These are phyloP conservation scores for Sebastes baramenuke DNA, from an alignment of 2,797 vertebrate genomes.

Conservation along the genomic window DNA sequence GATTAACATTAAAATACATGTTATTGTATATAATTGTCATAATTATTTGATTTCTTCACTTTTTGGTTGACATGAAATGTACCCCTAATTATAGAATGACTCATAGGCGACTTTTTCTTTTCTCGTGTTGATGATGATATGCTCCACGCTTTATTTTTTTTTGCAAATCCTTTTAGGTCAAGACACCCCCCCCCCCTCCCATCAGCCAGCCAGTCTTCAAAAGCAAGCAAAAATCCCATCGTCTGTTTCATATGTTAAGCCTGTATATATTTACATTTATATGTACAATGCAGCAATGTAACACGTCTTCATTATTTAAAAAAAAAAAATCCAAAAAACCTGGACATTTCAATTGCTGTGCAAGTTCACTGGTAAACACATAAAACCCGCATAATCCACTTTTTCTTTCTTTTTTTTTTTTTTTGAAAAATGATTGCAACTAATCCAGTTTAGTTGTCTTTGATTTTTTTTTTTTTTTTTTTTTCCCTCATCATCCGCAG, in stretches of 20 bases:
- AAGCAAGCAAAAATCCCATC: constrained; percentile 60
- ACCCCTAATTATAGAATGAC: too few species aligned
- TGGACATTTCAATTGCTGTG: constrained; percentile 84
- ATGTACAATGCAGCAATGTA: constrained; percentile 81
- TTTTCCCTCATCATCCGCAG: constrained; percentile 40
- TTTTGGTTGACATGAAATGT: too few species aligned
- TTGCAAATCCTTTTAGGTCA: constrained; percentile 54
- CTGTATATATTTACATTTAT: constrained; percentile 72
- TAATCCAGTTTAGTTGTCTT: constrained; percentile 86
- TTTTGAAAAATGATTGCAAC: constrained; percentile 86
- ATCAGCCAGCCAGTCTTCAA: constrained; percentile 34
- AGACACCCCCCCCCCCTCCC: not conserved
- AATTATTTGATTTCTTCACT: too few species aligned
- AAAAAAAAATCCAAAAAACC: constrained; percentile 72
- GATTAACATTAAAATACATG: too few species aligned
- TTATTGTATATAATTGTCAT: too few species aligned
- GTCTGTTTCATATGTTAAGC: constrained; percentile 64
- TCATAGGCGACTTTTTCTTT: constrained; percentile 19
- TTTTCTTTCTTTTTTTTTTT: constrained; percentile 54
- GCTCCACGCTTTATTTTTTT: constrained; percentile 27
- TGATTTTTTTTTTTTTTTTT: constrained; percentile 16
- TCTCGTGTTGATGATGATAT: constrained; percentile 26
- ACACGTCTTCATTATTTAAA: constrained; percentile 78
- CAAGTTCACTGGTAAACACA: constrained; percentile 89
- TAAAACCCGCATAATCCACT: constrained; percentile 90